Evolutionary conservation across 2,113 vertebrate species (phyloP).

Genomic region (human (Homo sapiens)): DNA sequence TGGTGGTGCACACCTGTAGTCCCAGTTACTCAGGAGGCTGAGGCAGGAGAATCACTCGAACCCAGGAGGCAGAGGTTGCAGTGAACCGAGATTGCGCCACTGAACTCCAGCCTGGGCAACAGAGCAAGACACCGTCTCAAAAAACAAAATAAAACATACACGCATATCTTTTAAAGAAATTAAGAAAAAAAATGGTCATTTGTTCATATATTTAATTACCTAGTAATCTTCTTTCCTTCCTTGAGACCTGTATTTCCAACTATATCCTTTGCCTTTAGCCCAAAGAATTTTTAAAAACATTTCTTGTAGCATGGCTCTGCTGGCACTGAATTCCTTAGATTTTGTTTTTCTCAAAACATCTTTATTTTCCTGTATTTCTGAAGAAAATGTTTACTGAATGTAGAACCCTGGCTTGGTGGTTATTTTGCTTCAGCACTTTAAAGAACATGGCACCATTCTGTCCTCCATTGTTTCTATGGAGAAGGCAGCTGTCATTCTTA

Average conservation of each 20-base stretch:
- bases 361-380: neutral
- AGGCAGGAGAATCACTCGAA: too few relatives aligned
- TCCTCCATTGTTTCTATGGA: neutral
- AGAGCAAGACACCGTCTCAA: too few relatives aligned
- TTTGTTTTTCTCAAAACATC: neutral
- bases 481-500: neutral
- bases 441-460: neutral
- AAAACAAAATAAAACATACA: too few relatives aligned
- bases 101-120: too few relatives aligned
- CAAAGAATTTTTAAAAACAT: neutral
- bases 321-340: neutral
- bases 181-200: neutral
- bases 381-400: neutral
- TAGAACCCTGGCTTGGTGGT: neutral
- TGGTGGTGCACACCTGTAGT: too few relatives aligned
- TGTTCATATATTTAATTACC: neutral
- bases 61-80: too few relatives aligned
- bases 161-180: neutral
- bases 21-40: too few relatives aligned
- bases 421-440: neutral
- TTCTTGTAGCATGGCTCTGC: neutral
- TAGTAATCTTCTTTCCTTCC: neutral
- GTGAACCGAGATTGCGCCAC: too few relatives aligned
- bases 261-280: neutral
- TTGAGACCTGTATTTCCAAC: neutral